Conservation (phyloP, 2,888 invertebrate species). For the Oeneis ivallda region DNA sequence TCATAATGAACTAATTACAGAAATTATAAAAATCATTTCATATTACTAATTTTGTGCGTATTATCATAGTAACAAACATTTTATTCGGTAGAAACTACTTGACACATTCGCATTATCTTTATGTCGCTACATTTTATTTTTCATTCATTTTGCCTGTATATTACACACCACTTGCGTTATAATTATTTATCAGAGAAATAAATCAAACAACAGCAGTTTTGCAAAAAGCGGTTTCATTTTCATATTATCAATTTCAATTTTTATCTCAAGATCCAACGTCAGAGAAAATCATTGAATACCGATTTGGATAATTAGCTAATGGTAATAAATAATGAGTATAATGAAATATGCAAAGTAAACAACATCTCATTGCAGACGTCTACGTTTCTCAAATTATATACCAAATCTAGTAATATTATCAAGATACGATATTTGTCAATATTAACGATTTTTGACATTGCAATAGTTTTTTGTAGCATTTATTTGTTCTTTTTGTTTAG, state of each 20-base stretch:
- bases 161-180: too few species aligned
- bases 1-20: neutral
- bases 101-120: neutral
- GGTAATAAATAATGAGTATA: neutral
- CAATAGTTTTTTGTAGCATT: neutral
- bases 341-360: too few species aligned
- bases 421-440: neutral
- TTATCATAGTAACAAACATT: neutral
- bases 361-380: neutral
- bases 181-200: neutral
- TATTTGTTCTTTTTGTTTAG: conserved; percentile 28
- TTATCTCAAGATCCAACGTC: neutral
- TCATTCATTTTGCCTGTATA: neutral
- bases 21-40: neutral
- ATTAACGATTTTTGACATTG: neutral
- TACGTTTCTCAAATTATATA: neutral
- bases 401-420: neutral
- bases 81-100: conserved; percentile 1
- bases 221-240: neutral
- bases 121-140: neutral
- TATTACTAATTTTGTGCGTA: neutral
- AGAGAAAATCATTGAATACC: neutral
- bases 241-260: neutral
- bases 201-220: neutral
- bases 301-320: neutral